Evolutionary conservation across 1,140 invertebrate genomes (phyloP), one percentile per base, ranked within the genome.

Genomic region (Lineus longissimus): DNA sequence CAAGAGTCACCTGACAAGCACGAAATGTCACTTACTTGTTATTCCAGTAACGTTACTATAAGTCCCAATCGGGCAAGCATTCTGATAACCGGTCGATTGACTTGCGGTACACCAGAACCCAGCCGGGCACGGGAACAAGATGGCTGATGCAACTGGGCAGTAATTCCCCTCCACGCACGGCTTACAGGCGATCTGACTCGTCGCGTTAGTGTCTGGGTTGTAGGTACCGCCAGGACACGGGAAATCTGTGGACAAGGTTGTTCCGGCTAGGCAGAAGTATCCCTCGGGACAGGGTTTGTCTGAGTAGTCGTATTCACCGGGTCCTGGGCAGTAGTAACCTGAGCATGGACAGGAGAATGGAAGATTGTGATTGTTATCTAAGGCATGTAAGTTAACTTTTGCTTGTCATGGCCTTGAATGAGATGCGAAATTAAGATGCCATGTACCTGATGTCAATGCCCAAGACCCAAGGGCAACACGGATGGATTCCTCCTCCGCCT

Each of bases 171-270:
- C 60, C 31, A 75, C 73, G 62, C 77, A 78, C 0, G 67, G 63
- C 22, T 68, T n/a, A 64, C 77, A 79, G 27, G 64, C 56, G 0
- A 58, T 36, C 1, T 59, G 6, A 43, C 64, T 65, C 17, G 71
- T 75, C 13, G 70, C 62, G 40, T 71, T 74, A 2, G 59, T 70
- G 2, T 66, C 41, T 9, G 65, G 45, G 45, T 70, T 69, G 65
- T 74, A 79, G 23, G 74, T 72, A 0, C 77, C 77, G 74, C 72
- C 74, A 62, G 75, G 72, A 65, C 76, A 78, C 11, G 75, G 73
- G 55, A 70, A 76, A 27, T 70, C 54, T 0, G 65, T 72, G 22
- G 60, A 51, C 11, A 61, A 55, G 30, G 68, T 68, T 0, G 76
- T 76, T 23, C 77, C 77, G 17, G 61, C n/a, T 25, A 75, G 57